phyloP scores from a whole-genome alignment of 2,797 vertebrate species.

The Aulostomus chinensis region DNA sequence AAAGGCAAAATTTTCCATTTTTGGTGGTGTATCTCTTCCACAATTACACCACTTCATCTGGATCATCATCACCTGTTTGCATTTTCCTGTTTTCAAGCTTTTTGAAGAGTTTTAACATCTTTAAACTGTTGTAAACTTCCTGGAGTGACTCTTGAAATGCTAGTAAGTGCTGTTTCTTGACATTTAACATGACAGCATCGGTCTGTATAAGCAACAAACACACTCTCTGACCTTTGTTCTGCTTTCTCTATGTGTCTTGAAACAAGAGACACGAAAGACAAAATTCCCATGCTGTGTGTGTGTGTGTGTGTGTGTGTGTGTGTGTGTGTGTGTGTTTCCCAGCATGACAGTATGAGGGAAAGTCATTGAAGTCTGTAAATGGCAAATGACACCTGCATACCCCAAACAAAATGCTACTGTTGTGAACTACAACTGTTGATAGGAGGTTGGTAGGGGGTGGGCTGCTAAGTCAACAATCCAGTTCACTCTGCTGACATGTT shows the following conservation, averaged over 20 bases:
- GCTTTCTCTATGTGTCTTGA: conserved; percentile 21
- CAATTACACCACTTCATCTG: too few species aligned
- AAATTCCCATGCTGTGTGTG: conserved; percentile 19
- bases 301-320: not conserved
- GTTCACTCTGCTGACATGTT: conserved; percentile 73
- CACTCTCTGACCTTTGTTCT: conserved; percentile 13
- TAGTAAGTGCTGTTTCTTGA: not conserved
- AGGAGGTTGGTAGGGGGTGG: conserved; percentile 4
- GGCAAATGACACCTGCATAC: conserved; percentile 56
- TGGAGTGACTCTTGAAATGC: not conserved
- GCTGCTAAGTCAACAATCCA: conserved; percentile 51
- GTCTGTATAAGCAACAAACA: conserved; percentile 40
- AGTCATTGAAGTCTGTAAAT: conserved; percentile 48
- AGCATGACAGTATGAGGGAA: conserved; percentile 50
- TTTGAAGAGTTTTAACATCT: not conserved
- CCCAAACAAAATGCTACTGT: conserved; percentile 69
- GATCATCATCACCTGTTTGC: not conserved
- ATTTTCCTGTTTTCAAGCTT: too few species aligned
- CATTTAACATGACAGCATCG: not conserved
- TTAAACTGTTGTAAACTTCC: not conserved
- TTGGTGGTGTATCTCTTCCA: too few species aligned
- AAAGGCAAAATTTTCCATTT: too few species aligned
- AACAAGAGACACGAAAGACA: conserved; percentile 40
- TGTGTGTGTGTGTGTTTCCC: conserved; percentile 17
- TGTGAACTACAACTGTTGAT: conserved; percentile 59